phyloP scores from a whole-genome alignment of 1,140 invertebrate genomes.

The Rhagoletis zephyria region DNA sequence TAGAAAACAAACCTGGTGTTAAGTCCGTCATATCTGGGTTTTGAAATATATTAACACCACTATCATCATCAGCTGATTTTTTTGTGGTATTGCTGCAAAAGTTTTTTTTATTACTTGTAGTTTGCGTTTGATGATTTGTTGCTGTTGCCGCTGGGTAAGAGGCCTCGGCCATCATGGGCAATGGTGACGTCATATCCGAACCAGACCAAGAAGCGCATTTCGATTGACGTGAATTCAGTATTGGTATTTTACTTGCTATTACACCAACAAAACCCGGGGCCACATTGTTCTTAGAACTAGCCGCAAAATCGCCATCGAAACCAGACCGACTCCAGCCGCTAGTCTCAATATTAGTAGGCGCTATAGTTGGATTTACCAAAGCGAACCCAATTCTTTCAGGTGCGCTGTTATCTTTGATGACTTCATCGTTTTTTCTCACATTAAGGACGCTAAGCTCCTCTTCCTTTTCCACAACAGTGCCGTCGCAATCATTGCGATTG shows the following conservation, averaged over 20 bases:
- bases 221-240: constrained; percentile 71
- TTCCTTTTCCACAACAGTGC: not conserved
- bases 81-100: not conserved
- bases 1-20: constrained; percentile 74
- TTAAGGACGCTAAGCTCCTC: not conserved
- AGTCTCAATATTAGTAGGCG: not conserved
- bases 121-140: not conserved
- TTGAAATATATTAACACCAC: constrained; percentile 59
- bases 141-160: constrained; percentile 4
- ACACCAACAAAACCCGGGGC: not conserved
- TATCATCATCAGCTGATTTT: constrained; percentile 51
- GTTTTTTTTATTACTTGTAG: not conserved
- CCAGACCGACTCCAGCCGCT: not conserved
- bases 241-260: constrained; percentile 68
- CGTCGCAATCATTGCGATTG: not conserved
- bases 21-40: constrained; percentile 69
- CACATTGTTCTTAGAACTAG: too few species aligned
- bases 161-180: not conserved
- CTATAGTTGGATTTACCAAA: not conserved
- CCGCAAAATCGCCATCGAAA: not conserved
- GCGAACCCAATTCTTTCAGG: not conserved
- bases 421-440: not conserved
- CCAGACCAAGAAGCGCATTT: constrained; percentile 78
- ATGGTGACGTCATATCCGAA: constrained; percentile 62
- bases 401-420: not conserved